phyloP scores from a whole-genome alignment of 2,113 vertebrate species.

The Silurus asotus region DNA sequence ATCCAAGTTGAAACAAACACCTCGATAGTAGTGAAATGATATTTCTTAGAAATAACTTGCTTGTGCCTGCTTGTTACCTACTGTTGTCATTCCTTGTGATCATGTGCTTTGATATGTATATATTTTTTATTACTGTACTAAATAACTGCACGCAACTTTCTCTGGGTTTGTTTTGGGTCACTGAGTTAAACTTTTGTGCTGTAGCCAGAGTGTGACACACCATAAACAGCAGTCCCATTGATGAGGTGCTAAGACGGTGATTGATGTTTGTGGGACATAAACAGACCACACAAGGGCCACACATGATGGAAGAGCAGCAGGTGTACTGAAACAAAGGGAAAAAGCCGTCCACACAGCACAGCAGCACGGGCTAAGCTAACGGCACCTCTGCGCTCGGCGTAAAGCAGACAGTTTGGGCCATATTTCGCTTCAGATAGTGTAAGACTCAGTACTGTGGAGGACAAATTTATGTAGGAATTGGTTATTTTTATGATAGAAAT shows the following conservation, averaged over 20 bases:
- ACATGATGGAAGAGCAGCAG: slow-evolving; percentile 40
- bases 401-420: neutral
- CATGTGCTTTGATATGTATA: neutral
- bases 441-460: neutral
- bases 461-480: neutral
- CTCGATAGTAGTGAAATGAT: neutral
- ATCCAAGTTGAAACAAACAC: neutral
- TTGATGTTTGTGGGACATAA: slow-evolving; percentile 60
- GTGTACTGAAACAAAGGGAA: slow-evolving; percentile 46
- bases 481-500: neutral
- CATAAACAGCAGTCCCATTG: slow-evolving; percentile 64
- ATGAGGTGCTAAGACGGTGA: slow-evolving; percentile 64
- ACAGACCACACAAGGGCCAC: slow-evolving; percentile 53
- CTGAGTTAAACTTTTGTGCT: slow-evolving; percentile 44
- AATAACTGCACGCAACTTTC: neutral
- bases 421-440: neutral
- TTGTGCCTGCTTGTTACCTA: neutral
- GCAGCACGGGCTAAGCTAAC: neutral
- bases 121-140: neutral
- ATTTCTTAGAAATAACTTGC: neutral
- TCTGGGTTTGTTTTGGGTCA: neutral
- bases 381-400: neutral
- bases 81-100: neutral
- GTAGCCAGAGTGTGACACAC: slow-evolving; percentile 61
- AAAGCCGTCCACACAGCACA: slow-evolving; percentile 15